A percentile compares a stretch with the other conserved stretches of the same genome.
phyloP scores from a whole-genome alignment of 2,113 vertebrate genomes.

The Camelus dromedarius region DNA sequence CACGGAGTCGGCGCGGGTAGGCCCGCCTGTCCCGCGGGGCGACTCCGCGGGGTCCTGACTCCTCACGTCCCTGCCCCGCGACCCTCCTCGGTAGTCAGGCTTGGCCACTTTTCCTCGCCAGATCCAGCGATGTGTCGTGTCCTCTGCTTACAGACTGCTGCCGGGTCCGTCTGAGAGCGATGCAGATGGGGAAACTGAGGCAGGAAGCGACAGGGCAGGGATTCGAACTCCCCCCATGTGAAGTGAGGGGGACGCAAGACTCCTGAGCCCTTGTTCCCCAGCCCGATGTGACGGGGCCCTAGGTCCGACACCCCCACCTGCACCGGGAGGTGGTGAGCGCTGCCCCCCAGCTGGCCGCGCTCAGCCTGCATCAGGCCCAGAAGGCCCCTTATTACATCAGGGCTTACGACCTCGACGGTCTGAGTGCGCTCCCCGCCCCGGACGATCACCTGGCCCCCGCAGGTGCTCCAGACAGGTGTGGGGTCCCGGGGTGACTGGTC shows the following conservation, averaged over 20 bases:
- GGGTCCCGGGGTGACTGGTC: too few relatives aligned
- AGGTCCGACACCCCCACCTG: background rate
- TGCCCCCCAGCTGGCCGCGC: too few relatives aligned
- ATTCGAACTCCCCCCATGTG: background rate
- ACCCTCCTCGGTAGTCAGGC: background rate
- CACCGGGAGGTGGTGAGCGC: background rate
- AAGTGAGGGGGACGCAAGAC: background rate
- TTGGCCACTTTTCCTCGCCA: background rate
- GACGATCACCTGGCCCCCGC: background rate
- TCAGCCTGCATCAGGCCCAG: background rate
- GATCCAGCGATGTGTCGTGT: background rate
- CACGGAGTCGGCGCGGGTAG: background rate
- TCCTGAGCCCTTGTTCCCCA: background rate
- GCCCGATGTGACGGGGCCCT: background rate
- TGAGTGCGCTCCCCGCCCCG: rapidly evolving
- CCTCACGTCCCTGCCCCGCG: background rate
- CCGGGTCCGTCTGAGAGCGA: background rate
- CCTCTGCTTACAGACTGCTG: background rate
- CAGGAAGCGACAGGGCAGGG: background rate
- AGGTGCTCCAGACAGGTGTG: background rate
- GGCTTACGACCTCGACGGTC: background rate
- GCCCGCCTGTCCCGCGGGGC: background rate
- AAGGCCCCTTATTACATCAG: background rate
- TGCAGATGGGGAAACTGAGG: slow-evolving; percentile 59
- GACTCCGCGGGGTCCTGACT: background rate